Percentiles rank a stretch among this genome's conserved stretches.
Conservation (phyloP, 2,797 vertebrate species). For the Microtus obscurus region DNA sequence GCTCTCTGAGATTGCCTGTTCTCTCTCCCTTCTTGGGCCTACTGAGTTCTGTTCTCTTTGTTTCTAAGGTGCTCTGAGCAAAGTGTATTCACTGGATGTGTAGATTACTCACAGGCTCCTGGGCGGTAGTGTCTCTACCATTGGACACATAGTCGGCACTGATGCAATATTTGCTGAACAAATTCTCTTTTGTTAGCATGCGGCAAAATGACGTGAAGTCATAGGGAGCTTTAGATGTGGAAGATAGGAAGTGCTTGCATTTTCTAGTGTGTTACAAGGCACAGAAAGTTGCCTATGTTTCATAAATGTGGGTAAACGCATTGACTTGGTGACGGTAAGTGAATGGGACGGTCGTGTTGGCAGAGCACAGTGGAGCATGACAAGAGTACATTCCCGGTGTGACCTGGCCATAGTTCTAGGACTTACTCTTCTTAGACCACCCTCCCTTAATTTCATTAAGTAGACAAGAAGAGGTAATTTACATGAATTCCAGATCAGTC, state of each 20-base stretch:
- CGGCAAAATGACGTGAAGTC: conserved; percentile 19
- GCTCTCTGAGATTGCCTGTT: not conserved
- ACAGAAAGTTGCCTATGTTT: not conserved
- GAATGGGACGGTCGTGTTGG: not conserved
- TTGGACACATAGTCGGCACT: not conserved
- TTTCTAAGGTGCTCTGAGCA: not conserved
- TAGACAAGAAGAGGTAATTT: not conserved
- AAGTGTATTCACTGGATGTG: not conserved
- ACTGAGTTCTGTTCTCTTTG: not conserved
- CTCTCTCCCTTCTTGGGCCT: not conserved
- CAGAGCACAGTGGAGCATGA: not conserved
- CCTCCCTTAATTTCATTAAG: not conserved
- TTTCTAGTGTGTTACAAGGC: conserved; percentile 7
- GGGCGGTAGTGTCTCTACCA: too few species aligned
- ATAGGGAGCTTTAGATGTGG: not conserved
- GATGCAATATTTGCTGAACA: not conserved
- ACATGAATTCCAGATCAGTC: not conserved
- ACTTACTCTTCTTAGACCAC: not conserved
- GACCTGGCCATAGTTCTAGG: not conserved
- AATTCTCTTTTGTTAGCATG: conserved; percentile 33
- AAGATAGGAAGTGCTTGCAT: not conserved
- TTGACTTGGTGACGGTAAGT: not conserved
- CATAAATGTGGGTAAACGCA: not conserved
- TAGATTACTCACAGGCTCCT: not conserved
- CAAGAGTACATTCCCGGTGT: not conserved